Evolutionary conservation across 2,888 invertebrate species (phyloP).

Genomic region (Orthosia gothica): DNA sequence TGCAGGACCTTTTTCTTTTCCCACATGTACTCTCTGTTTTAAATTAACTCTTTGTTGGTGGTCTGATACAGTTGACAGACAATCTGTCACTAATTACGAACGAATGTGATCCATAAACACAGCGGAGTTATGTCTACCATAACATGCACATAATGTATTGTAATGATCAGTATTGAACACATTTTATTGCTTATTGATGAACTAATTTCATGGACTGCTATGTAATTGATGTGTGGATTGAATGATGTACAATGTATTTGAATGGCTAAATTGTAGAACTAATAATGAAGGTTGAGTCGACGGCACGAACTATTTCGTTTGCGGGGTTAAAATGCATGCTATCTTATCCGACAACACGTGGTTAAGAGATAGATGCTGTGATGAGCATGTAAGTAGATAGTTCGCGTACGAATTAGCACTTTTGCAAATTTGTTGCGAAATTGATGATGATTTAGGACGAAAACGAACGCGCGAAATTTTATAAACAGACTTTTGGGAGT

Average conservation of each 20-base stretch:
- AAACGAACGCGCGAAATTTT: too few species aligned
- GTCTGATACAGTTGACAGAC: conserved; percentile 49
- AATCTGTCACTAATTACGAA: conserved; percentile 55
- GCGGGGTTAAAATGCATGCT: too few species aligned
- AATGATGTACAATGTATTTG: not conserved
- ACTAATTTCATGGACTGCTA: conserved; percentile 6
- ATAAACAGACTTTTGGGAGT: too few species aligned
- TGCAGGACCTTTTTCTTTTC: not conserved
- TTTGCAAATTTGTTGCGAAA: too few species aligned
- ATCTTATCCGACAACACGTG: too few species aligned
- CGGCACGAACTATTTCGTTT: too few species aligned
- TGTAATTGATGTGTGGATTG: not conserved
- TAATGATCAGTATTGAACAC: conserved; percentile 16
- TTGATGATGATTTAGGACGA: too few species aligned
- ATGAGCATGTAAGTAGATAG: too few species aligned
- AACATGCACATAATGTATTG: conserved; percentile 2
- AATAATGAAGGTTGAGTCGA: too few species aligned
- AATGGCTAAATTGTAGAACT: not conserved
- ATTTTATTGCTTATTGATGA: conserved; percentile 23
- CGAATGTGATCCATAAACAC: conserved; percentile 34
- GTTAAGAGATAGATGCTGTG: too few species aligned
- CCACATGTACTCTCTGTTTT: not conserved
- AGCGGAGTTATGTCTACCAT: conserved; percentile 21
- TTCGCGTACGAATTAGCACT: too few species aligned
- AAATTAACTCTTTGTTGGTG: conserved; percentile 45